Conservation (phyloP, 2,888 invertebrate genomes). For the Rhingia campestris region DNA sequence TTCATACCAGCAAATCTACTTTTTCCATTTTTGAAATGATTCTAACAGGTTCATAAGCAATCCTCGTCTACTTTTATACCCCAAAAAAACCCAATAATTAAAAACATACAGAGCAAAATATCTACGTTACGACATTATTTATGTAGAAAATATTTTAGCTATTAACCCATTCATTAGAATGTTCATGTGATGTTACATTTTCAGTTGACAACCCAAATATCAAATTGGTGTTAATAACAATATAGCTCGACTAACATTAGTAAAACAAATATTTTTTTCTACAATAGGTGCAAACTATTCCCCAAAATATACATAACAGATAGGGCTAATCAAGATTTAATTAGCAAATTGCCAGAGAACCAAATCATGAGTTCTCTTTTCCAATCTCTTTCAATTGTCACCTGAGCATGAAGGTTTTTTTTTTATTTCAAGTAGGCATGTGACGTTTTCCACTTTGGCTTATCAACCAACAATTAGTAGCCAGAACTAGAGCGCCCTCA, state of each 20-base stretch:
- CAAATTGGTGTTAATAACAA: not conserved
- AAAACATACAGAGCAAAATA: not conserved
- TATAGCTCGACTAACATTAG: not conserved
- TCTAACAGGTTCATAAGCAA: too few relatives aligned
- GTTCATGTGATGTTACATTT: slow-evolving; percentile 1
- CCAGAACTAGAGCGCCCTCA: not conserved
- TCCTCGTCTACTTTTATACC: too few relatives aligned
- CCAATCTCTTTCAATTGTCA: slow-evolving; percentile 33
- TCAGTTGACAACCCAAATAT: not conserved
- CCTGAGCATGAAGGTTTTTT: slow-evolving; percentile 32
- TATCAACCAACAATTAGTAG: slow-evolving; percentile 7
- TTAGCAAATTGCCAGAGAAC: slow-evolving; percentile 17
- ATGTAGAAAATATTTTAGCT: not conserved
- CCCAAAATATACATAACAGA: not conserved
- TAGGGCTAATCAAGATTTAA: slow-evolving; percentile 14
- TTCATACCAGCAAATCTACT: too few relatives aligned
- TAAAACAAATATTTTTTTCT: not conserved
- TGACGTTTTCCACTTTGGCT: slow-evolving; percentile 44
- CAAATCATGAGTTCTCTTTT: slow-evolving; percentile 45
- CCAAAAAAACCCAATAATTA: too few relatives aligned
- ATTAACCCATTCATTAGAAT: not conserved
- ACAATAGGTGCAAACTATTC: not conserved
- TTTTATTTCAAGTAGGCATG: slow-evolving; percentile 21
- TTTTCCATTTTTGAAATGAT: too few relatives aligned
- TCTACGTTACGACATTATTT: not conserved